These are phyloP conservation scores for Molorchus minor DNA, from an alignment of 2,888 invertebrate species.

Conservation along the genomic window DNA sequence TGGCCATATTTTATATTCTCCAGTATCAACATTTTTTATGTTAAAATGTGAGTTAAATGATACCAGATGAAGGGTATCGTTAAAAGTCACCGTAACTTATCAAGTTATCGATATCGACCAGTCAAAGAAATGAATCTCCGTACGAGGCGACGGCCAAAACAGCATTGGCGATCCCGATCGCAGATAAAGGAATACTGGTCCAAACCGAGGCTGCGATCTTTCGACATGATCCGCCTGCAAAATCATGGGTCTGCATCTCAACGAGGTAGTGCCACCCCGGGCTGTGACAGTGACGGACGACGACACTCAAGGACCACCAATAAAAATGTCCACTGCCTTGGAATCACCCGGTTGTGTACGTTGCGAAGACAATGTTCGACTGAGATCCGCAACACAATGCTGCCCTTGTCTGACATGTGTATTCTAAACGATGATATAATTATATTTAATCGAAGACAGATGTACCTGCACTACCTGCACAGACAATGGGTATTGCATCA, in stretches of 20 bases:
- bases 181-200: constrained; percentile 46
- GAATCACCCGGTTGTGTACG: constrained; percentile 19
- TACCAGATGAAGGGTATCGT: no score
- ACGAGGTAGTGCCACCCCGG: constrained; percentile 48
- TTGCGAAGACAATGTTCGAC: constrained; percentile 21
- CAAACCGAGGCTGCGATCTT: constrained; percentile 39
- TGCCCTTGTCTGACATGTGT: constrained; percentile 20
- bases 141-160: constrained; percentile 43
- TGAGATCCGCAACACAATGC: constrained; percentile 24
- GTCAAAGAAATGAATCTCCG: constrained; percentile 18
- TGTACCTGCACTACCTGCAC: constrained; percentile 4
- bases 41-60: no score
- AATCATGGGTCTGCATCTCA: constrained; percentile 50
- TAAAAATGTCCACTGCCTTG: constrained; percentile 48
- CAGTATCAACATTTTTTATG: no score
- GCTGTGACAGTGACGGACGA: constrained; percentile 53
- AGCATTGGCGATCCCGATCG: constrained; percentile 42
- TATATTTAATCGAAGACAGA: constrained; percentile 19
- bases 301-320: constrained; percentile 49
- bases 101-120: constrained; percentile 14
- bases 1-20: no score
- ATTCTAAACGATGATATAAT: constrained; percentile 25
- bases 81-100: not conserved
- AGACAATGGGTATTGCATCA: constrained; percentile 8
- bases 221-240: constrained; percentile 35